Percentiles rank a stretch among this genome's conserved stretches.
phyloP scores from a whole-genome alignment of 2,888 invertebrate species.

The Clitarchus hookeri region DNA sequence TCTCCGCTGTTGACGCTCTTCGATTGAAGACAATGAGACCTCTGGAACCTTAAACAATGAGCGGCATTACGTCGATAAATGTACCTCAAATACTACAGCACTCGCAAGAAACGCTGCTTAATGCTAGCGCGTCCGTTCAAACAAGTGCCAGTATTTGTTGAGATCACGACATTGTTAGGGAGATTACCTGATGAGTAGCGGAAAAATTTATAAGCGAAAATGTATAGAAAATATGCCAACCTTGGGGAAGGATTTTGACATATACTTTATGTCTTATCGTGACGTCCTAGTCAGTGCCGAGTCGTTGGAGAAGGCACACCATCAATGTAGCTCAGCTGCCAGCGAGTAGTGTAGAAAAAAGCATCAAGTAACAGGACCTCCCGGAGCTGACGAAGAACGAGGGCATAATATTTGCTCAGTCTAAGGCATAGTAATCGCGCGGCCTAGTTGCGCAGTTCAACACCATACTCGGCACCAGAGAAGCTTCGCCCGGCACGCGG shows the following conservation, averaged over 20 bases:
- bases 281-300: neutral
- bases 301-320: neutral
- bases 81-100: neutral
- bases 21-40: constrained; percentile 10
- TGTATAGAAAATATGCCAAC: neutral
- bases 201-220: neutral
- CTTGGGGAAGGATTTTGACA: neutral
- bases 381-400: neutral
- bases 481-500: neutral
- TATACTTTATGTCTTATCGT: neutral
- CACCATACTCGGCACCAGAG: neutral
- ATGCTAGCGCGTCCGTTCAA: neutral
- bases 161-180: neutral
- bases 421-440: neutral
- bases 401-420: neutral
- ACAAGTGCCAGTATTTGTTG: neutral
- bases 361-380: neutral
- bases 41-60: constrained; percentile 11
- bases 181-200: neutral
- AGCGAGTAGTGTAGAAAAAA: neutral
- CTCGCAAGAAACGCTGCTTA: neutral
- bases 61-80: constrained; percentile 8
- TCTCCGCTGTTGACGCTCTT: neutral
- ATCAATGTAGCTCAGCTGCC: neutral
- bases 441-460: neutral